phyloP scores from a whole-genome alignment of 2,797 vertebrate genomes.

The Lagocephalus sceleratus region DNA sequence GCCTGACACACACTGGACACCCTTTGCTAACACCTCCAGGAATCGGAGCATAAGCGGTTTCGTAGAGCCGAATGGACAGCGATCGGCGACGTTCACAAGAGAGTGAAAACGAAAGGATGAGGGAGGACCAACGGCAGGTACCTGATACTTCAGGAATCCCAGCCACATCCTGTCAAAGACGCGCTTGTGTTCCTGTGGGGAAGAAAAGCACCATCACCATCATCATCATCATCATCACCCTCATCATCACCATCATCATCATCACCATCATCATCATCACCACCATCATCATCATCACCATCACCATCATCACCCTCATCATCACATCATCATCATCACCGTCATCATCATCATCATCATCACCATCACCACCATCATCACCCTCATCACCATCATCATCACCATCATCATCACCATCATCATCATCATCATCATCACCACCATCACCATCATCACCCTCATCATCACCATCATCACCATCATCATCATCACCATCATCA shows the following conservation, averaged over 20 bases:
- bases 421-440: neutral
- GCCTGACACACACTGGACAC: no score
- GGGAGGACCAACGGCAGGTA: conserved; percentile 37
- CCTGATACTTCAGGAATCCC: conserved; percentile 88
- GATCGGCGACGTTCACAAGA: no score
- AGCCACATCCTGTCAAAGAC: conserved; percentile 92
- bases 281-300: neutral
- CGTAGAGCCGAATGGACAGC: no score
- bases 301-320: no score
- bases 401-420: neutral
- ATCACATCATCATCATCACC: neutral
- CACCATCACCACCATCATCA: no score
- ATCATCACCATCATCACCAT: neutral
- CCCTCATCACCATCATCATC: neutral
- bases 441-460: neutral
- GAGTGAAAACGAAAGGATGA: no score
- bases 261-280: neutral
- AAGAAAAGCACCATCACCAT: conserved; percentile 6
- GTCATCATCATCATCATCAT: neutral
- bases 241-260: neutral
- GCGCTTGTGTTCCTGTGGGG: conserved; percentile 85
- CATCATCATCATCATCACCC: neutral
- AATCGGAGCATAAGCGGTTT: no score
- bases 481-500: neutral
- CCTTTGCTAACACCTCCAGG: no score